Evolutionary conservation across 1,140 invertebrate genomes (phyloP).

Genomic region (Anagrus nilaparvatae): DNA sequence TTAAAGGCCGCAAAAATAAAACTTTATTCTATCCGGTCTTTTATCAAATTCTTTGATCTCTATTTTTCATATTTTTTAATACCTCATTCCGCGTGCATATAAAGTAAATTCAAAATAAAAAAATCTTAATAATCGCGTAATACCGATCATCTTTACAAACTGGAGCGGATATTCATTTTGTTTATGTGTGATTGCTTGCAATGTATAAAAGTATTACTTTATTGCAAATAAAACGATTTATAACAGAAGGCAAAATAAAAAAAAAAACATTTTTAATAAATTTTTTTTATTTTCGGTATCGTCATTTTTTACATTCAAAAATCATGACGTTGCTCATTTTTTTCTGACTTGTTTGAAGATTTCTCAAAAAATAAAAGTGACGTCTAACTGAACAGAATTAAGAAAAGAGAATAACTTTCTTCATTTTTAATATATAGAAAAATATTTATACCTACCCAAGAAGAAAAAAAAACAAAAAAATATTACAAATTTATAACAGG

Average conservation of each 20-base stretch:
- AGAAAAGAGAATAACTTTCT: too few relatives aligned
- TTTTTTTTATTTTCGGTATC: too few relatives aligned
- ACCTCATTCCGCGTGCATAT: too few relatives aligned
- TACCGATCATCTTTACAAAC: conserved; percentile 30
- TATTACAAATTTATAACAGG: too few relatives aligned
- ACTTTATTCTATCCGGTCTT: too few relatives aligned
- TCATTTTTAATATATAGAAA: too few relatives aligned
- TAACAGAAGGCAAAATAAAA: neutral
- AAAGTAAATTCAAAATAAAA: conserved; percentile 32
- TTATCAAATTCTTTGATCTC: too few relatives aligned
- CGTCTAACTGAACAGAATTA: conserved; percentile 37
- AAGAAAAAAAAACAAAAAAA: too few relatives aligned
- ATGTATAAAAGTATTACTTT: neutral
- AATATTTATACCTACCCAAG: too few relatives aligned
- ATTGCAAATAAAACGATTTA: neutral
- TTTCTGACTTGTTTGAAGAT: conserved; percentile 43
- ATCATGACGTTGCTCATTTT: conserved; percentile 44
- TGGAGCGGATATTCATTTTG: neutral
- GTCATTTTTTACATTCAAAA: conserved; percentile 45
- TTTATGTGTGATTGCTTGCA: neutral
- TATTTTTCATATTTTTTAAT: too few relatives aligned
- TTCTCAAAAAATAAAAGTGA: conserved; percentile 43
- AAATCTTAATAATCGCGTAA: conserved; percentile 39
- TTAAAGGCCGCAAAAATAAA: too few relatives aligned
- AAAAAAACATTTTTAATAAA: too few relatives aligned